Base-by-base conservation (phyloP, 2,888 invertebrate genomes). In the Folsomia candida region DNA sequence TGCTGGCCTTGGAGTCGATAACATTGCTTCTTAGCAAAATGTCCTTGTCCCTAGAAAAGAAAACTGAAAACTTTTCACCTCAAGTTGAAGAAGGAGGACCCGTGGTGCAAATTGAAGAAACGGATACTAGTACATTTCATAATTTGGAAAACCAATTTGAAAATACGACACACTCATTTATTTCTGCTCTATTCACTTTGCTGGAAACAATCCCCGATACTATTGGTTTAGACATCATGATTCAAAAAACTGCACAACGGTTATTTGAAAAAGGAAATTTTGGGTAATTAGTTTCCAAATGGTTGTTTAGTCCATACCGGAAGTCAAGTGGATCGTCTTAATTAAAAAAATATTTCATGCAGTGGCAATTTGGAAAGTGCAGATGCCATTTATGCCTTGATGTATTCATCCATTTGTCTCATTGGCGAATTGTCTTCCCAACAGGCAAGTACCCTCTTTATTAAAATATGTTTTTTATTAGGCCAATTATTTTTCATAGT, bases 321-420 rank as follows among this genome's bases (percentile, higher is more conserved):
- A 6, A 27, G 6, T 26, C 14, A 18, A n/a, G 9, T 57, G 20
- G 6, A 11, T 20, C 24, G 24, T 59, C 3, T 24, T 59, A 59
- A 59, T 59, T 26, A 25, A 14, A 20, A 47, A 14, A 51, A 1
- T 27, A 28, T 64, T 47, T 69, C 25, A 37, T 54, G 1, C 28
- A 74, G 74, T 27, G 65, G 62, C 61, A 69, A 61, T 57, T 67
- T 72, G n/a, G 72, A 75, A 63, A 72, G 72, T 2, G 72, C 75
- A 11, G 75, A 75, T 54, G 70, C 68, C 37, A 68, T 72, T 68
- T 75, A 75, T 57, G 61, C 72, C 9, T 65, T 72, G 14, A 57
- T 72, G 26, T 75, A 75, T 57, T 57, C 75, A 20, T 61, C 68
- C 22, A 67, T 75, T 29, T 63, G 59, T 24, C 51, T 75, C 11